Conservation (phyloP, 2,113 vertebrate genomes). For the Rana temporaria region DNA sequence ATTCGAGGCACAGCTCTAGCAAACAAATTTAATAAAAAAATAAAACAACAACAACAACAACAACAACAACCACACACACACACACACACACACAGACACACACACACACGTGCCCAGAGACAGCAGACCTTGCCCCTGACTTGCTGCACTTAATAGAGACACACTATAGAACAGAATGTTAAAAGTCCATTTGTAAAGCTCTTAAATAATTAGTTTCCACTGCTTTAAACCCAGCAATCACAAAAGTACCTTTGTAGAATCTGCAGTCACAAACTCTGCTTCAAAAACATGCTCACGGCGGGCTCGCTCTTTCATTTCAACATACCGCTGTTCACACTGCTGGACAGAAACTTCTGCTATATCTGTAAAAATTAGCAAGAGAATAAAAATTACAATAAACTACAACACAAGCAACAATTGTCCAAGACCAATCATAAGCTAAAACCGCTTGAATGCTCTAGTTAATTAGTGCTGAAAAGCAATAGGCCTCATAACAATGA, state of each 20-base stretch:
- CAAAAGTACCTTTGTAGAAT: constrained; percentile 86
- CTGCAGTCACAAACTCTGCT: constrained; percentile 91
- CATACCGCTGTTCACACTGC: constrained; percentile 90
- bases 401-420: not conserved
- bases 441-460: not conserved
- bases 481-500: constrained; percentile 5
- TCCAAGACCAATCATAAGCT: not conserved
- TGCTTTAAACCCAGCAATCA: not conserved
- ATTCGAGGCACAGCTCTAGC: too few relatives aligned
- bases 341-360: constrained; percentile 92
- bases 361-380: constrained; percentile 70
- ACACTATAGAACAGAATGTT: too few relatives aligned
- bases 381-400: not conserved
- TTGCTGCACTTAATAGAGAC: too few relatives aligned
- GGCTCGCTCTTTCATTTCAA: constrained; percentile 84
- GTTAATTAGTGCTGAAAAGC: not conserved
- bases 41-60: too few relatives aligned
- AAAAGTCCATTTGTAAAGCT: too few relatives aligned
- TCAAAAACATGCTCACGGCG: constrained; percentile 80
- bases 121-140: too few relatives aligned
- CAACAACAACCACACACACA: too few relatives aligned
- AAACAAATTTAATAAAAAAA: too few relatives aligned
- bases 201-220: too few relatives aligned
- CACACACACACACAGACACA: too few relatives aligned
- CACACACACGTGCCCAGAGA: too few relatives aligned